A percentile compares a stretch with the other conserved stretches of the same genome.
phyloP scores from a whole-genome alignment of 1,140 invertebrate genomes.

The Drosophila setifemur region DNA sequence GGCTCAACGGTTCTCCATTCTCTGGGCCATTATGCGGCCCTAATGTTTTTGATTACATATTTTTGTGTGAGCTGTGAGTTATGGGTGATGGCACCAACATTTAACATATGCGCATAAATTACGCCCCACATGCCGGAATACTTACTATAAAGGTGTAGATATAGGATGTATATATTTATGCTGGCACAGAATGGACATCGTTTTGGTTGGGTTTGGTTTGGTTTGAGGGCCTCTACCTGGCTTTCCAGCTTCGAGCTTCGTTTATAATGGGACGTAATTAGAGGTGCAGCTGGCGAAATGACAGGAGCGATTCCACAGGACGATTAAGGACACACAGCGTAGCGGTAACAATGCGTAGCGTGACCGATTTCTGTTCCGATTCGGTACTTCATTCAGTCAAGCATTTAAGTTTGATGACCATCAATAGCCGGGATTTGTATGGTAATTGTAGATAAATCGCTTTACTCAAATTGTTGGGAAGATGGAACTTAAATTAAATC shows the following conservation, averaged over 20 bases:
- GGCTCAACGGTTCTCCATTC: not conserved
- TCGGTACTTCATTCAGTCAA: not conserved
- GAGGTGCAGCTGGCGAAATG: conserved; percentile 33
- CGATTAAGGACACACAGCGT: conserved; percentile 13
- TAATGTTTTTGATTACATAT: conserved; percentile 48
- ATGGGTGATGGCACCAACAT: conserved; percentile 10
- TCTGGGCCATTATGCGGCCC: conserved; percentile 12
- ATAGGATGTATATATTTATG: not conserved
- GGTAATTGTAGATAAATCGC: not conserved
- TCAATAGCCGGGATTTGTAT: not conserved
- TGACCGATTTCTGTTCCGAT: conserved; percentile 9
- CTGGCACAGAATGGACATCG: not conserved
- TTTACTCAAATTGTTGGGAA: not conserved
- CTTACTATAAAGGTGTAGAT: conserved; percentile 14
- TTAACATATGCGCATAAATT: conserved; percentile 43
- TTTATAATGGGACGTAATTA: conserved; percentile 34
- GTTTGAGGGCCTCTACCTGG: not conserved
- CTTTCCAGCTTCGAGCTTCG: not conserved
- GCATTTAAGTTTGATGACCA: not conserved
- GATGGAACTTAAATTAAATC: too few relatives aligned
- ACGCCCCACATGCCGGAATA: conserved; percentile 6
- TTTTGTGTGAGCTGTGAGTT: conserved; percentile 35
- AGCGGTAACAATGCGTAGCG: conserved; percentile 12
- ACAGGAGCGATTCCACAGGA: not conserved
- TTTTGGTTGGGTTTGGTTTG: too few relatives aligned